phyloP scores from a whole-genome alignment of 2,888 invertebrate species.

The Himalopsyche anomala region DNA sequence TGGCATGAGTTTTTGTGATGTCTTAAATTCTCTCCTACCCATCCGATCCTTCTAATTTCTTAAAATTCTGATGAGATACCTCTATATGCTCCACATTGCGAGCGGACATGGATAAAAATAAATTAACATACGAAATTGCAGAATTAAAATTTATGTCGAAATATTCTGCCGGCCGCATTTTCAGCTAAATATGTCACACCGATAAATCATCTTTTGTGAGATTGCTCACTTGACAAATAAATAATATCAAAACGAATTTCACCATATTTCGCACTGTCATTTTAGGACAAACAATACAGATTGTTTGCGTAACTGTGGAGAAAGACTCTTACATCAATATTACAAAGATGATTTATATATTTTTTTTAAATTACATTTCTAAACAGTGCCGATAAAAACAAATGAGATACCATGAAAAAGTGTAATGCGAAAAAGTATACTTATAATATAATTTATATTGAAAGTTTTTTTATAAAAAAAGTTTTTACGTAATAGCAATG shows the following conservation, averaged over 20 bases:
- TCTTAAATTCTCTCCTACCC: no score
- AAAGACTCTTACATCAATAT: background rate
- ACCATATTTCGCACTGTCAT: conserved; percentile 12
- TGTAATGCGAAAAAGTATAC: background rate
- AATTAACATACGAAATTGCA: background rate
- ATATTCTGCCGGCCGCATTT: background rate
- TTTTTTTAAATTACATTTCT: background rate
- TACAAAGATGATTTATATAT: background rate
- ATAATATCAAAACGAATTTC: background rate
- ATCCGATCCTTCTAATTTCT: no score
- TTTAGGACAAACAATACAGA: background rate
- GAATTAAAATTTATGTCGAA: background rate
- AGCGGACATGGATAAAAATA: no score
- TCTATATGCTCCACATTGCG: no score
- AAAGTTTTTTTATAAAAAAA: conserved; percentile 11
- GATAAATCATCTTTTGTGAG: conserved; percentile 40
- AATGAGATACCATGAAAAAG: background rate
- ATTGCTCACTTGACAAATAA: conserved; percentile 36
- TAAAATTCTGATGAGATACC: no score
- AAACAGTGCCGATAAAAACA: background rate
- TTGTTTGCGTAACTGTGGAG: background rate
- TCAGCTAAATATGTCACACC: conserved; percentile 10
- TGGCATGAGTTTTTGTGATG: no score
- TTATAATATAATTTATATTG: background rate
- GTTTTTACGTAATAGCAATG: background rate